Evolutionary conservation across 2,888 invertebrate species (phyloP), one percentile per base, ranked within the genome.

Genomic region (Dexiosoma caninum): DNA sequence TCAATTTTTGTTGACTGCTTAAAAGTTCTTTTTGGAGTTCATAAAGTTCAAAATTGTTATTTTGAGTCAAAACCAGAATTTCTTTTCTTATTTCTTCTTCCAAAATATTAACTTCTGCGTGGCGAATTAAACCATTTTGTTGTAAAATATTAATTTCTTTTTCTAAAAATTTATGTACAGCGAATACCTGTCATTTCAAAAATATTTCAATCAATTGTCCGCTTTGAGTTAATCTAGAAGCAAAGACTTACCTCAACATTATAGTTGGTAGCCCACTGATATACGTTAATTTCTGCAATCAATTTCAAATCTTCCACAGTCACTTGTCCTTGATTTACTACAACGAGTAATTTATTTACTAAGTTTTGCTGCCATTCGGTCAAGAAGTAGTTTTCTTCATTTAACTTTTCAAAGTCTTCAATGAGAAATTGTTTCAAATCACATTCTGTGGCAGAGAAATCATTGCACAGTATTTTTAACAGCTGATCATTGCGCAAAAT

Each of bases 341-440:
- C 27, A 6, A 27, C 6, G 27, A 27, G 27, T 27, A 27, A 5
- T 3, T 3, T 6, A 27, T 27, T 6, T 6, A 3, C 6, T 6
- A 27, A 27, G 6, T 27, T 27, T 27, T 27, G 27, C 27, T 27
- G 27, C 27, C 3, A 5, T 27, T 27, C 27, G 27, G 3, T 27
- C 3, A 3, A 6, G 3, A 27, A 3, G 27, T 27, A 27, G 6
- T 27, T 6, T 27, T 27, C 27, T 3, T 27, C 6, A 27, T 27
- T 86, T 72, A 90, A 84, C 12, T 86, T 84, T 32, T 86, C 85
- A 0, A 88, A 85, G 57, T 89, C 88, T n/a, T 86, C 86, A 62
- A 83, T 84, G 6, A 89, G 85, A 90, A 88, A 90, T 9, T 85
- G 83, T 21, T 90, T 87, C 0, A 89, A 85, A 74, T 90, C 89